Evolutionary conservation across 2,113 vertebrate genomes (phyloP).

Genomic region (Leptobrachium ailaonicum): DNA sequence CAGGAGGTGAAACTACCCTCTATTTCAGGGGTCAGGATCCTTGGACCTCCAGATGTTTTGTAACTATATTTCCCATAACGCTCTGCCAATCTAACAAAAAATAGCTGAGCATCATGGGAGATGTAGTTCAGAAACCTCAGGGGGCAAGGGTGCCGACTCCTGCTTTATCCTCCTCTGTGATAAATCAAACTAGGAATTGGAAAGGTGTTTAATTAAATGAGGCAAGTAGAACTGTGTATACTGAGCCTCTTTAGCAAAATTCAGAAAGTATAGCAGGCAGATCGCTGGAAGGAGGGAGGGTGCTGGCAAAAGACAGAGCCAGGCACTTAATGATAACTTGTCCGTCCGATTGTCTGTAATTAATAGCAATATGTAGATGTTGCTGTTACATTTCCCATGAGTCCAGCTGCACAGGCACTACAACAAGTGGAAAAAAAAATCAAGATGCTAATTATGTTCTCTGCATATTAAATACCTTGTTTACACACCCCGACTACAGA

Average conservation of each 20-base stretch:
- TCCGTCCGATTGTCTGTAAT: slow-evolving; percentile 66
- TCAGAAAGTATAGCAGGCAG: slow-evolving; percentile 4
- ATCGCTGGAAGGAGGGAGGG: slow-evolving; percentile 10
- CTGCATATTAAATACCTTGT: slow-evolving; percentile 71
- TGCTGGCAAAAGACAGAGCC: slow-evolving; percentile 36
- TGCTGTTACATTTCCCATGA: slow-evolving; percentile 67
- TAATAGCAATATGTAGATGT: slow-evolving; percentile 67
- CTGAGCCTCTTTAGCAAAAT: not conserved
- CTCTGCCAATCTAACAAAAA: no score
- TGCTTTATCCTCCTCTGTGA: no score
- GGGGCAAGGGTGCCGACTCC: no score
- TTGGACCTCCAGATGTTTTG: no score
- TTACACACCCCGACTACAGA: slow-evolving; percentile 63
- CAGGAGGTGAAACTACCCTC: no score
- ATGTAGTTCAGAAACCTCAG: no score
- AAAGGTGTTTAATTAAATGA: not conserved
- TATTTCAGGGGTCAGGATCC: no score
- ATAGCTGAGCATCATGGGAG: no score
- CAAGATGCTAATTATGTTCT: slow-evolving; percentile 68
- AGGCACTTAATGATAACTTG: slow-evolving; percentile 41
- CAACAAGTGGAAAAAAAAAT: slow-evolving; percentile 48
- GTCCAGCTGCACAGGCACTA: slow-evolving; percentile 61
- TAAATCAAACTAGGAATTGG: no score
- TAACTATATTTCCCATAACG: no score
- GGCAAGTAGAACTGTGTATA: not conserved